Percentiles rank a stretch among this genome's conserved stretches.
Evolutionary conservation across 1,140 invertebrate genomes (phyloP).

Genomic region (Campoletis sonorensis): DNA sequence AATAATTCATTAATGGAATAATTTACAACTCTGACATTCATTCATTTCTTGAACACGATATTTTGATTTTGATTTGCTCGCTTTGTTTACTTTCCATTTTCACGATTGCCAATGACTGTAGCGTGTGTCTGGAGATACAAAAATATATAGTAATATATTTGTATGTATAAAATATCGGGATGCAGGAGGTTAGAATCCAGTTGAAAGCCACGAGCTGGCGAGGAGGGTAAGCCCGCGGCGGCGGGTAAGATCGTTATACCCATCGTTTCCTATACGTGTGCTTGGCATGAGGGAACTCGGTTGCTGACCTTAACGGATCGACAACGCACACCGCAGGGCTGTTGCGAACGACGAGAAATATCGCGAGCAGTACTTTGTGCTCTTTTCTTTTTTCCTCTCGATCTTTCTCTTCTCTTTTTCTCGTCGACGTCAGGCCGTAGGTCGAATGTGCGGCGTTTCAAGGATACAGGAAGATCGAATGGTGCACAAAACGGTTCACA

Average conservation of each 20-base stretch:
- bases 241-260: constrained; percentile 10
- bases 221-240: background rate
- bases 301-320: constrained; percentile 53
- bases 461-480: background rate
- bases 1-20: too few species aligned
- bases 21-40: too few species aligned
- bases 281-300: constrained; percentile 41
- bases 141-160: background rate
- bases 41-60: too few species aligned
- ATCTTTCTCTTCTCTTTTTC: background rate
- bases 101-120: too few species aligned
- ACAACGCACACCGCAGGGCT: constrained; percentile 37
- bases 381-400: background rate
- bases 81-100: too few species aligned
- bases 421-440: constrained; percentile 25
- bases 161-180: background rate
- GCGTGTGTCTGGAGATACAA: background rate
- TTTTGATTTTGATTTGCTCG: too few species aligned
- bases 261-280: constrained; percentile 19
- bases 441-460: constrained; percentile 17
- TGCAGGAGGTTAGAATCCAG: background rate
- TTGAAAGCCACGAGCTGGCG: constrained; percentile 13
- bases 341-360: constrained; percentile 24
- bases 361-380: constrained; percentile 8
- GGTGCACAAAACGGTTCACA: background rate